A percentile compares a stretch with the other conserved stretches of the same genome.
Conservation (phyloP, 2,888 invertebrate species). For the Hyles lineata region DNA sequence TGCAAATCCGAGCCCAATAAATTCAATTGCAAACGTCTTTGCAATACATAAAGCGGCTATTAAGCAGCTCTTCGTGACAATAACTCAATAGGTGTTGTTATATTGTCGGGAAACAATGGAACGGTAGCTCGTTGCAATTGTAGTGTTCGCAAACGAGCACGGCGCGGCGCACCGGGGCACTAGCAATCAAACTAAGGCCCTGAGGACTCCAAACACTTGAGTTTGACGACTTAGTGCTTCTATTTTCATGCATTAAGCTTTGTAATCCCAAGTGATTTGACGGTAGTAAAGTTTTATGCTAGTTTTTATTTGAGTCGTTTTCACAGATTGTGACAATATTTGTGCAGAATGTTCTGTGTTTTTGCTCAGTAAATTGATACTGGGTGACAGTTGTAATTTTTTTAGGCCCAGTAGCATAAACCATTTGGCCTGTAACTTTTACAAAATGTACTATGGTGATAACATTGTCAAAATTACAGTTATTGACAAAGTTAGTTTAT, state of each 20-base stretch:
- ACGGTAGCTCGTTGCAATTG: slow-evolving; percentile 15
- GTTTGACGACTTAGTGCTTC: slow-evolving; percentile 3
- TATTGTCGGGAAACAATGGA: slow-evolving; percentile 26
- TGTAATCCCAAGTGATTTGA: slow-evolving; percentile 11
- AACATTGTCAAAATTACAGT: too few species aligned
- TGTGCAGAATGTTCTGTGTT: too few species aligned
- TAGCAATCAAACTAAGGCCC: slow-evolving; percentile 21
- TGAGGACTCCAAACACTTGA: slow-evolving; percentile 16
- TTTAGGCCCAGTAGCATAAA: too few species aligned
- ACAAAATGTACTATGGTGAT: too few species aligned
- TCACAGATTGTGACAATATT: not conserved
- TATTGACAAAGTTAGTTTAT: too few species aligned
- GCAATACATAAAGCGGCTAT: not conserved
- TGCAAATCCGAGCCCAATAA: not conserved
- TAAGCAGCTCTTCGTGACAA: not conserved
- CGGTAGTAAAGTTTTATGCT: not conserved
- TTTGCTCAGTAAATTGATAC: too few species aligned
- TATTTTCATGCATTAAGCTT: slow-evolving; percentile 2
- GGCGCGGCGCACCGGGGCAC: not conserved
- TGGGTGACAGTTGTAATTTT: too few species aligned
- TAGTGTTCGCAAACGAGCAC: slow-evolving; percentile 14
- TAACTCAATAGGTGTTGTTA: slow-evolving; percentile 8
- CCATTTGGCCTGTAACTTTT: too few species aligned
- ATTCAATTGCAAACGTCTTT: slow-evolving; percentile 2
- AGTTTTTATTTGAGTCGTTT: not conserved